Conservation (phyloP, 2,113 vertebrate species). For the Pardalotus punctatus region DNA sequence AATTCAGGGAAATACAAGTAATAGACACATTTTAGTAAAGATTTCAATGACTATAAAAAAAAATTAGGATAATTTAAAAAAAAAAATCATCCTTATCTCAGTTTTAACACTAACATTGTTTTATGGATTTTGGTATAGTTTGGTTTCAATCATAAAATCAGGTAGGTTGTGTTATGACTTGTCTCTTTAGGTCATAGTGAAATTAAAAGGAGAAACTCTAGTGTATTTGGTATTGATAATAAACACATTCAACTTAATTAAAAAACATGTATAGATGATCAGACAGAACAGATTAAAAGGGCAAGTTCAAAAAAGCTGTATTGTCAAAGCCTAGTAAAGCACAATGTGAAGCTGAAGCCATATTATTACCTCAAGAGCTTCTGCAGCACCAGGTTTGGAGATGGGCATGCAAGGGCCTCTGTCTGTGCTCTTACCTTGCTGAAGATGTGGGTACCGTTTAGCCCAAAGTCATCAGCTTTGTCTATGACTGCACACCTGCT, state of each 20-base stretch:
- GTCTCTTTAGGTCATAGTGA: background rate
- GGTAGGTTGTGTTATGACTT: background rate
- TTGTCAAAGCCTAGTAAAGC: background rate
- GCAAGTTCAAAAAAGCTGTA: background rate
- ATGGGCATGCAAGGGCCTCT: accelerated
- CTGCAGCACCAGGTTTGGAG: background rate
- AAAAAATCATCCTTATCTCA: background rate
- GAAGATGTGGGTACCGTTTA: background rate
- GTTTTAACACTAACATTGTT: background rate
- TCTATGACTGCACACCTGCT: background rate
- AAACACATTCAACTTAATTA: background rate
- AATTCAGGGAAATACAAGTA: background rate
- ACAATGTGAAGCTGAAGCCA: background rate
- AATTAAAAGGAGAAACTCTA: background rate
- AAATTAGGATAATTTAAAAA: background rate
- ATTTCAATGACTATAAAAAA: background rate
- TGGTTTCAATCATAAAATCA: background rate
- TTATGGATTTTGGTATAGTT: background rate
- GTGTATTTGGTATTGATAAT: background rate
- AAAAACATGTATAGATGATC: background rate
- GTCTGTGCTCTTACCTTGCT: accelerated
- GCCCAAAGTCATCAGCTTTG: background rate
- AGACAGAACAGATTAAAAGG: background rate
- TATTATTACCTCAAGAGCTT: background rate
- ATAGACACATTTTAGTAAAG: background rate